Evolutionary conservation across 2,888 invertebrate species (phyloP), one percentile per base, ranked within the genome.

Genomic region (Calameuta idolon): DNA sequence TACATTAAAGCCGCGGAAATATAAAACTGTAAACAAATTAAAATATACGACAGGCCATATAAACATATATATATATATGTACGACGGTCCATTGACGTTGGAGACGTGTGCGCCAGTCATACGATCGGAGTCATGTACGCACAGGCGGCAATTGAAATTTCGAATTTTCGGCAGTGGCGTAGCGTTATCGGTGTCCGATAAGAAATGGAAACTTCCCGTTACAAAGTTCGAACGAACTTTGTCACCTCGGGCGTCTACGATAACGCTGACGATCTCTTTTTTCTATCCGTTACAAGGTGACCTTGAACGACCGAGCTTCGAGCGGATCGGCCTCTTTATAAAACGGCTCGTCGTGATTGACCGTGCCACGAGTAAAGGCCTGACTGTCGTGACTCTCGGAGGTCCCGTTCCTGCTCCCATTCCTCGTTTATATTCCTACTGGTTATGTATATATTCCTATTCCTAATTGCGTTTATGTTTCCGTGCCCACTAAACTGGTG

Each of bases 21-120:
- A 12, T 74, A 74, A 74, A n/a, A n/a, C 23, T 35, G 74, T 74
- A 74, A 74, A 74, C 74, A 35, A 34, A 74, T 74, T 74, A 34
- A 71, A 74, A 74, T 74, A 74, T 74, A 74, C 37, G 74, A 74
- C 37, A 74, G 37, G 35, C 34, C 23, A n/a, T 74, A 35, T 11
- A 35, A 15, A 4, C 5, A 15, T 40, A 23, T 40, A 34, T 34
- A 40, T 23, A 40, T 23, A 23, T 55, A 9, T 55, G 0, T 9
- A 15, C 23, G 2, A 23, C 55, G 9, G 55, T 55, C 55, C 15
- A 55, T 55, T 55, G 9, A 9, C 55, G 23, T 15, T 2, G 23
- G 2, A 55, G 55, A 55, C 15, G 23, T 55, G 23, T 55, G 55
- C 23, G 40, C 5, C 40, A 23, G 9, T 40, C 15, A n/a, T n/a